Evolutionary conservation across 53 echinoderm and acorn worm genomes (phyloP), one percentile per base, ranked within the genome.

Genomic region (Arbacia lixula): DNA sequence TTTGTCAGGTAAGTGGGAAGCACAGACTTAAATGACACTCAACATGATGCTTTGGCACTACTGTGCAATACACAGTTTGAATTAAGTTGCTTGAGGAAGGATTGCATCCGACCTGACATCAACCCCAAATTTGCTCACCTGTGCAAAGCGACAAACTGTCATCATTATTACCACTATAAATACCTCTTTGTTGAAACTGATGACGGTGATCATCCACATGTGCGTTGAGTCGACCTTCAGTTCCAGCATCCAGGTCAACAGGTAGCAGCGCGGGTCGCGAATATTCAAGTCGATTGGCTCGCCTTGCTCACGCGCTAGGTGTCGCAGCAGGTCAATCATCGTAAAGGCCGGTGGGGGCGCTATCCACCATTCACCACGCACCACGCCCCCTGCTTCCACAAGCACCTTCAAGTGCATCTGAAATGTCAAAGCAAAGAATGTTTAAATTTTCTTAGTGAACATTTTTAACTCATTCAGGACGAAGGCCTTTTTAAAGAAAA

Each of bases 311-410:
- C 79, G 79, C 25, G 79, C 79, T 4, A 78, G 39, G 39, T 60
- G 39, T 25, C 79, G 58, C 20, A 78, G 61, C 12, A 78, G 42
- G 29, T 78, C 60, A 26, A 78, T 78, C 36, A 78, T 78, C 8
- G 58, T 60, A 40, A 57, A 78, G 12, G 27, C 36, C 1, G 79
- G 79, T 12, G 79, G 79, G 12, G 27, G 60, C 24, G 60, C 79
- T 36, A 78, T 57, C 24, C 41, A 35, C 79, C 79, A 78, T 38
- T 78, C 38, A n/a, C n/a, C n/a, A 24, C 40, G 12, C 1, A 38
- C 38, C 20, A 26, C 26, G 28, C 79, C 79, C 17, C 17, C 39
- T 12, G 60, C 60, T 39, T 78, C 79, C 36, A 60, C 79, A 10
- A 78, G 28, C 16, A 78, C 61, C 35, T 60, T 78, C 32, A 78